Evolutionary conservation across 2,113 vertebrate species (phyloP).

Genomic region (Pseudorectes ferrugineus): DNA sequence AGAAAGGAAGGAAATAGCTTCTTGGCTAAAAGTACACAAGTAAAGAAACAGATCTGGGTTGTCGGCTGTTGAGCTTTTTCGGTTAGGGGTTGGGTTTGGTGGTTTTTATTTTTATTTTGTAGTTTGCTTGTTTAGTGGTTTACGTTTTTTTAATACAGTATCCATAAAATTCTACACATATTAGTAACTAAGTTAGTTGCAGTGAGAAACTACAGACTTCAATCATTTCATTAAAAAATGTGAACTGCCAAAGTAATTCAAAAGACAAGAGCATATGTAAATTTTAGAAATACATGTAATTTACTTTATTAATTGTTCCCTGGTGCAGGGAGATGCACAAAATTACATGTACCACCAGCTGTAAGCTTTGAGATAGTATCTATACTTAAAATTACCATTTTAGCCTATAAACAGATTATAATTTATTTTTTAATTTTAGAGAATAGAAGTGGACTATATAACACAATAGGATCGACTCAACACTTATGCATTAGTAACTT

Average conservation of each 20-base stretch:
- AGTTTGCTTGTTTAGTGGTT: neutral
- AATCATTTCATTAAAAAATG: neutral
- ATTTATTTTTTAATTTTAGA: neutral
- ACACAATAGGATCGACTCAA: neutral
- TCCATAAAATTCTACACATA: neutral
- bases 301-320: neutral
- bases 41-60: neutral
- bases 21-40: neutral
- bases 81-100: neutral
- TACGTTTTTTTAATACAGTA: neutral
- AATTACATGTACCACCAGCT: neutral
- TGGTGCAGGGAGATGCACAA: neutral
- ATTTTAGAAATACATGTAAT: neutral
- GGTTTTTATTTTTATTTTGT: neutral
- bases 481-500: neutral
- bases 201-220: neutral
- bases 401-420: neutral
- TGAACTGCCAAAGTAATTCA: neutral
- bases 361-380: neutral
- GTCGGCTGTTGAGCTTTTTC: neutral
- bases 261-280: neutral
- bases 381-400: neutral
- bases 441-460: neutral
- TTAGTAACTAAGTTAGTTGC: neutral
- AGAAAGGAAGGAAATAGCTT: conserved; percentile 17